Percentiles rank a stretch among this genome's conserved stretches.
Conservation (phyloP, 2,797 vertebrate species). For the Cynopterus sphinx region DNA sequence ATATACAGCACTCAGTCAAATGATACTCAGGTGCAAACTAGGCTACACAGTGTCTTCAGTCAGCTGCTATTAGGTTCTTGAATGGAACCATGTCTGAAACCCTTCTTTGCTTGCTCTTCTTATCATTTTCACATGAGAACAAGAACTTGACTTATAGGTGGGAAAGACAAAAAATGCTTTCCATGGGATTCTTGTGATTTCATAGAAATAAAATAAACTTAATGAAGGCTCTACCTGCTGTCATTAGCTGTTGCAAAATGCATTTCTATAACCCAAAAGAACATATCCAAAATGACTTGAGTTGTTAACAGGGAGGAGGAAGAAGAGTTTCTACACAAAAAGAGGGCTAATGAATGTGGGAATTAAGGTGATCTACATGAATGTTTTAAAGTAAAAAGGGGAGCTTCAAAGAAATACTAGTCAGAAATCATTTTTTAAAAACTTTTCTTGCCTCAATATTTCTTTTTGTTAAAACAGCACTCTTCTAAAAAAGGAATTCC, state of each 20-base stretch:
- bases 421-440: not conserved
- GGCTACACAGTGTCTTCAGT: not conserved
- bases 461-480: not conserved
- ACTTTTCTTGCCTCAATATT: not conserved
- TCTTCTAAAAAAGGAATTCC: not conserved
- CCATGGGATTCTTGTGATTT: not conserved
- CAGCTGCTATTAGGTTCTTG: not conserved
- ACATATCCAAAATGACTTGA: not conserved
- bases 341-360: not conserved
- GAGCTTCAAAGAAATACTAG: not conserved
- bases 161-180: not conserved
- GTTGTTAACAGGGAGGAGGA: not conserved
- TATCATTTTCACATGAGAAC: not conserved
- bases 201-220: constrained; percentile 16
- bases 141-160: not conserved
- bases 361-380: not conserved
- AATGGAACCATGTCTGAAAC: not conserved
- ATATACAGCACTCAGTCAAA: not conserved
- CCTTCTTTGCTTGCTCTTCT: not conserved
- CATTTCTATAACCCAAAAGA: not conserved
- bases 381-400: not conserved
- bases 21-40: not conserved
- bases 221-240: not conserved
- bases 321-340: not conserved
- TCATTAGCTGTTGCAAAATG: not conserved